phyloP scores from a whole-genome alignment of 2,797 vertebrate genomes.

The Helostoma temminkii region DNA sequence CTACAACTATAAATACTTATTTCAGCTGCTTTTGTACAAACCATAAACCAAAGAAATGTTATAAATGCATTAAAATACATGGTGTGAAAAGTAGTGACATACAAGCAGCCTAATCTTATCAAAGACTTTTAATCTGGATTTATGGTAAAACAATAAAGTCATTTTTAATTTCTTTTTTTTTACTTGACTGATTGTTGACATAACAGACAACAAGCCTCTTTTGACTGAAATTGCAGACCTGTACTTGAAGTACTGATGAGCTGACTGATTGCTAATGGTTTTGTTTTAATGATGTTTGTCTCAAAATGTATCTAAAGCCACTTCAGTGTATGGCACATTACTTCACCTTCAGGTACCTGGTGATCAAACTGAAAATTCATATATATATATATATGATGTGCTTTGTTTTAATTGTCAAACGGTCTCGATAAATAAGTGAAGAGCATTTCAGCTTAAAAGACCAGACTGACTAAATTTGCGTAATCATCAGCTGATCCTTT shows the following conservation, averaged over 20 bases:
- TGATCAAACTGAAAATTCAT: too few species aligned
- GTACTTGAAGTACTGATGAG: too few species aligned
- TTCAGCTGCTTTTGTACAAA: constrained; percentile 9
- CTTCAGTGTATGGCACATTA: background rate
- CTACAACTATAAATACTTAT: background rate
- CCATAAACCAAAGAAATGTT: too few species aligned
- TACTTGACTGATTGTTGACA: constrained; percentile 22
- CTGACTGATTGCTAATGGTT: too few species aligned
- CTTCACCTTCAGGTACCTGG: background rate
- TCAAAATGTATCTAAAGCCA: background rate
- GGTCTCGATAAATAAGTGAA: background rate
- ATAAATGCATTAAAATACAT: background rate
- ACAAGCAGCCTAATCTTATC: too few species aligned
- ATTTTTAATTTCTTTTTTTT: background rate
- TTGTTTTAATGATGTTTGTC: too few species aligned
- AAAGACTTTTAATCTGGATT: background rate
- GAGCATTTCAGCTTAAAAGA: background rate
- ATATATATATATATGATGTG: background rate
- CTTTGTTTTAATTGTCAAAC: background rate
- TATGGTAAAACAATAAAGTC: constrained; percentile 18
- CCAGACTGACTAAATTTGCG: background rate
- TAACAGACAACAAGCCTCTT: constrained; percentile 32
- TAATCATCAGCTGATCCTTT: background rate
- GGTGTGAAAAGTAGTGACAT: background rate
- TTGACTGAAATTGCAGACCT: too few species aligned